Conservation (phyloP, 2,113 vertebrate species). For the Leucopsar rothschildi region DNA sequence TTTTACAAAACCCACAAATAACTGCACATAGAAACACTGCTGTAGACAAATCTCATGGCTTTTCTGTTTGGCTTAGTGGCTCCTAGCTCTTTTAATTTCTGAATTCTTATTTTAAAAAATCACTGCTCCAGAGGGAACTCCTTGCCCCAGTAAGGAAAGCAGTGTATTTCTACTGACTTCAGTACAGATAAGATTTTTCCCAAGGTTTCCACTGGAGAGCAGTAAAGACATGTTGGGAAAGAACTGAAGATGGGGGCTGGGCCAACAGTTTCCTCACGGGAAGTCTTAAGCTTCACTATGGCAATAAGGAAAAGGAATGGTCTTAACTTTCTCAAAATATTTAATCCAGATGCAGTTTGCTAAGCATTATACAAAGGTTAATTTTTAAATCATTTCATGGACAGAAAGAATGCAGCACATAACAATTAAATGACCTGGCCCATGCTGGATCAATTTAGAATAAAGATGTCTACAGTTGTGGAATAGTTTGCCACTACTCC, state of each 20-base stretch:
- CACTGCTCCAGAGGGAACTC: neutral
- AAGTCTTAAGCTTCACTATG: neutral
- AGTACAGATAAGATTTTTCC: neutral
- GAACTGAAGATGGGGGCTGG: conserved; percentile 17
- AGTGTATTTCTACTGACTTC: neutral
- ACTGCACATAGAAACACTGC: neutral
- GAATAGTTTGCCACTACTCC: neutral
- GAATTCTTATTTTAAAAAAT: neutral
- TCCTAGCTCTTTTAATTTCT: neutral
- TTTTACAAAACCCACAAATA: neutral
- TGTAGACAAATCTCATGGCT: neutral
- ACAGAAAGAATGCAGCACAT: neutral
- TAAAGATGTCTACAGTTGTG: neutral
- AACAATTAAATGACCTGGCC: neutral
- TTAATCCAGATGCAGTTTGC: conserved; percentile 28
- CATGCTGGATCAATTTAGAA: neutral
- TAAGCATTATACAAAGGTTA: neutral
- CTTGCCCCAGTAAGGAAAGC: neutral
- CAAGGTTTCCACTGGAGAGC: conserved; percentile 60
- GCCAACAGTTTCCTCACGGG: conserved; percentile 21
- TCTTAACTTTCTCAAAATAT: conserved; percentile 31
- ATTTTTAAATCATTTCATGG: neutral
- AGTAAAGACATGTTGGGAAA: conserved; percentile 53
- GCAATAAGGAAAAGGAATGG: neutral
- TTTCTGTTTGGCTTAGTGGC: neutral